Evolutionary conservation across 2,888 invertebrate genomes (phyloP), one percentile per base, ranked within the genome.

Genomic region (Pimpla rufipes): DNA sequence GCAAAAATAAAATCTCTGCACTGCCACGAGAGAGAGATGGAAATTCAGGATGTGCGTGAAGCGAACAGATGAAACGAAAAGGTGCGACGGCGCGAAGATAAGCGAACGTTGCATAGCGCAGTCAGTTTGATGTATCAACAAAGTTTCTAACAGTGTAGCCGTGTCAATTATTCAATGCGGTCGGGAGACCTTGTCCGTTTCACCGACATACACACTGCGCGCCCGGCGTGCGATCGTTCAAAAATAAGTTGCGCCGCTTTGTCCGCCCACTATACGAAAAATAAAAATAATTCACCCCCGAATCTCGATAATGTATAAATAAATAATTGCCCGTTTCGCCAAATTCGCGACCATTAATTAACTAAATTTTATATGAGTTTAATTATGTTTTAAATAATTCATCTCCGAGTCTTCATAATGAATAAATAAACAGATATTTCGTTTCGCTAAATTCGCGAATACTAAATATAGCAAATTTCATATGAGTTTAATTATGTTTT

Each of bases 161-260:
- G 57, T 79, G 75, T 83, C 75, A 83, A 83, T 83, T 79, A 83
- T 83, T 83, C 79, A 83, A 76, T 79, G 83, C 79, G 74, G 64
- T 79, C 71, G 79, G 45, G 47, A 83, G 83, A 83, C 83, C 83
- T 83, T 83, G 83, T 75, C 47, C 59, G 83, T 79, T 83, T 79
- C 35, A 59, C 45, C 71, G 75, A 79, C 70, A 70, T 57, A 74
- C 29, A 55, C 35, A 68, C 16, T 13, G 4, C 1, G 2, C 55
- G 1, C n/a, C 45, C 37, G 42, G 52, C 37, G 74, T 21, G 37
- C 21, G 74, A 74, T 55, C 52, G 73, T 74, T 79, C 68, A 70
- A 79, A 79, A 79, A 79, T 75, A 79, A 62, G 70, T 50, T 50
- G 50, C 13, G 73, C 70, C 64, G 70, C 52, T 40, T 45, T 45